Conservation (phyloP, 2,797 vertebrate genomes). For the Gobionotothen gibberifrons region DNA sequence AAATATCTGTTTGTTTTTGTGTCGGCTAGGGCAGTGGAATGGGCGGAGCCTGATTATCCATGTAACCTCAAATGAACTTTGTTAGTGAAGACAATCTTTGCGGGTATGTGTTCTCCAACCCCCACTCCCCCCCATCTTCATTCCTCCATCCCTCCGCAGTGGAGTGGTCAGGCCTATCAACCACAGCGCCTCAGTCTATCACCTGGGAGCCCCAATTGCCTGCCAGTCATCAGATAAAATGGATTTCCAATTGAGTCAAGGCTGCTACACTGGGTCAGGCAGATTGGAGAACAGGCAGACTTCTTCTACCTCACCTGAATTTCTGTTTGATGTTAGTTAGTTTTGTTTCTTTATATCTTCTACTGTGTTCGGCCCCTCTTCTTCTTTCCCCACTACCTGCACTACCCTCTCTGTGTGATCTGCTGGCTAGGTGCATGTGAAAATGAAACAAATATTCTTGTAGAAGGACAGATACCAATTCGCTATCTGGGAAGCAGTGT, state of each 20-base stretch:
- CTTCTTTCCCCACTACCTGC: conserved; percentile 33
- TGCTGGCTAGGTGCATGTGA: conserved; percentile 38
- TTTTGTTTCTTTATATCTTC: conserved; percentile 55
- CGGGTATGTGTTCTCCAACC: conserved; percentile 34
- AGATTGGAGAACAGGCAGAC: conserved; percentile 60
- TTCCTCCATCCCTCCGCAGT: conserved; percentile 65
- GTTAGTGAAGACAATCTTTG: conserved; percentile 38
- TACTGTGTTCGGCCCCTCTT: conserved; percentile 23
- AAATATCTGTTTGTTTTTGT: neutral
- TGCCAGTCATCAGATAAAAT: conserved; percentile 78
- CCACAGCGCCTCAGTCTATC: conserved; percentile 62
- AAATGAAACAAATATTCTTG: conserved; percentile 46
- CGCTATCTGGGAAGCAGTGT: conserved; percentile 27
- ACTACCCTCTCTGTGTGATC: conserved; percentile 35
- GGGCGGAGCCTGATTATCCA: conserved; percentile 13
- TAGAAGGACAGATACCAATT: conserved; percentile 43
- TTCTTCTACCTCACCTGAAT: conserved; percentile 51
- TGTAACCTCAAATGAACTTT: conserved; percentile 45
- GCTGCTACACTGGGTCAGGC: conserved; percentile 56
- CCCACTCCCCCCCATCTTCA: conserved; percentile 48
- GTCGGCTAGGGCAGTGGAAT: conserved; percentile 7
- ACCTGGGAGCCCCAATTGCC: conserved; percentile 74
- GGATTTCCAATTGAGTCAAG: conserved; percentile 78
- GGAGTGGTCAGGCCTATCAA: conserved; percentile 76
- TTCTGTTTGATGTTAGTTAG: conserved; percentile 61